phyloP scores from a whole-genome alignment of 2,888 invertebrate genomes.

The Lochmaea crataegi region DNA sequence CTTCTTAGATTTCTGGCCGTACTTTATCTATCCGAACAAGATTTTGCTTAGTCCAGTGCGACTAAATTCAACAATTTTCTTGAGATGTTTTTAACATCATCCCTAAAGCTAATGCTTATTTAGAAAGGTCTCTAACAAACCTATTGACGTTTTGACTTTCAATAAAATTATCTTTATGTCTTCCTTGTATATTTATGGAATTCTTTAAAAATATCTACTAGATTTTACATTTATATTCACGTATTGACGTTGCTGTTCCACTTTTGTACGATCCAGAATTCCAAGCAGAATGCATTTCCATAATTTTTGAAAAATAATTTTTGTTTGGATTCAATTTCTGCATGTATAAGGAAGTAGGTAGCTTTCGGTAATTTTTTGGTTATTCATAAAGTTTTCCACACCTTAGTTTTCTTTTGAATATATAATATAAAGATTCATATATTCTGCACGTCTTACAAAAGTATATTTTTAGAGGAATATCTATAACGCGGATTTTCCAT shows the following conservation, averaged over 20 bases:
- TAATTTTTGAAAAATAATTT: not conserved
- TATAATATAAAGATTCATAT: constrained; percentile 1
- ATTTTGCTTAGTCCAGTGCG: too few relatives aligned
- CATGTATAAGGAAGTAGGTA: not conserved
- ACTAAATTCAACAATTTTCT: too few relatives aligned
- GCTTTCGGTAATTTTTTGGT: constrained; percentile 4
- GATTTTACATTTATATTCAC: not conserved
- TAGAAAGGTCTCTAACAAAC: too few relatives aligned
- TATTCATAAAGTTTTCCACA: not conserved
- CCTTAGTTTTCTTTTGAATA: not conserved
- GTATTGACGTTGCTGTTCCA: not conserved
- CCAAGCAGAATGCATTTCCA: constrained; percentile 1
- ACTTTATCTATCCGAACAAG: too few relatives aligned
- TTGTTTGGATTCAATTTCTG: not conserved
- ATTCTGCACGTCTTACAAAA: constrained; percentile 1
- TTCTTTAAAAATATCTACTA: too few relatives aligned
- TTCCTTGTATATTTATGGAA: too few relatives aligned
- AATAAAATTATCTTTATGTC: too few relatives aligned
- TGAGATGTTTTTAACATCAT: too few relatives aligned
- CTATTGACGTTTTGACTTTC: too few relatives aligned
- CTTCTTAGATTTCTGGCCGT: too few relatives aligned
- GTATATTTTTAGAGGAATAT: not conserved
- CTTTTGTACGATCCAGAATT: not conserved
- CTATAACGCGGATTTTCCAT: not conserved
- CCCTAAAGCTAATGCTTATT: too few relatives aligned